Evolutionary conservation across 2,888 invertebrate species (phyloP).

Genomic region (Sarcophaga subvicina): DNA sequence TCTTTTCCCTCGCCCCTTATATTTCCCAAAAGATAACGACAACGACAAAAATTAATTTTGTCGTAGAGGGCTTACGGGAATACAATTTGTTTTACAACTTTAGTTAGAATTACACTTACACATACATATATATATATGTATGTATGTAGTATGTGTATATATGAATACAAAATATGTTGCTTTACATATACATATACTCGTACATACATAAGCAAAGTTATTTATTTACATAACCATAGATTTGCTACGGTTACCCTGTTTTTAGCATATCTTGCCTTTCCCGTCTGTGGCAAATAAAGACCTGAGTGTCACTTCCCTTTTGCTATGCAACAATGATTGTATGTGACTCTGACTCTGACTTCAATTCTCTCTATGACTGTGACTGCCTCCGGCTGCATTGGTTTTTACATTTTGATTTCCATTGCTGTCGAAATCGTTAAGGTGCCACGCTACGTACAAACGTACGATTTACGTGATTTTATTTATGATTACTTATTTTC

Average conservation of each 20-base stretch:
- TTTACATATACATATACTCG: background rate
- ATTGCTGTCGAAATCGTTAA: slow-evolving; percentile 3
- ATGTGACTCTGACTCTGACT: no score
- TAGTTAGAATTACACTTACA: background rate
- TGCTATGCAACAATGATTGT: background rate
- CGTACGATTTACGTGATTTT: slow-evolving; percentile 56
- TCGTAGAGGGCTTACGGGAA: background rate
- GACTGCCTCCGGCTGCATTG: background rate
- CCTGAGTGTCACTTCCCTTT: background rate
- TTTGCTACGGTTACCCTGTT: background rate
- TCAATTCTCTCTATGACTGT: background rate
- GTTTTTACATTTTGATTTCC: background rate
- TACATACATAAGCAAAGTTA: background rate
- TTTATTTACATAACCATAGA: background rate
- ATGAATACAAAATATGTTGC: no score
- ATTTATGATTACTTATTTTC: slow-evolving; percentile 64
- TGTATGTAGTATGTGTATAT: no score
- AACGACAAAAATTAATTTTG: background rate
- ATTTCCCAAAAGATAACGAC: background rate
- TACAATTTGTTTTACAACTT: slow-evolving; percentile 6
- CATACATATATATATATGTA: background rate
- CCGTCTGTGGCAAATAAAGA: background rate
- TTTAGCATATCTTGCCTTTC: background rate
- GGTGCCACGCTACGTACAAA: background rate
- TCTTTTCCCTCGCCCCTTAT: no score